These are phyloP conservation scores for Tautogolabrus adspersus DNA, from an alignment of 2,113 vertebrate species.

Conservation along the genomic window DNA sequence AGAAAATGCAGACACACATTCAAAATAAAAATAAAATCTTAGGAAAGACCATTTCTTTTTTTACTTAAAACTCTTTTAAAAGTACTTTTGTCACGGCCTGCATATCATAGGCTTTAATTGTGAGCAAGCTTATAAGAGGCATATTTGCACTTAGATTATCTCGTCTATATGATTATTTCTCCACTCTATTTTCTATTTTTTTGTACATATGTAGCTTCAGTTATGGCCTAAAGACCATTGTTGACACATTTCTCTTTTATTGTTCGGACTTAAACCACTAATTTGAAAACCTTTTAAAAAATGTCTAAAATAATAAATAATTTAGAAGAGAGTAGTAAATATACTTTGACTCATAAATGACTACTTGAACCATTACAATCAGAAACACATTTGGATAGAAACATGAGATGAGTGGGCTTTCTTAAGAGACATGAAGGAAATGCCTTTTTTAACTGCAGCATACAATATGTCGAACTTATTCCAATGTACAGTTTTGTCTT, in stretches of 20 bases:
- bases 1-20: not conserved
- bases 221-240: too few species aligned
- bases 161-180: too few species aligned
- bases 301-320: not conserved
- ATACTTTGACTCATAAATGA: not conserved
- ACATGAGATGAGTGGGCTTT: constrained; percentile 3
- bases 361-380: not conserved
- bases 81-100: not conserved
- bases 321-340: not conserved
- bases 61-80: not conserved
- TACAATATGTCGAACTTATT: not conserved
- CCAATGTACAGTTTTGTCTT: not conserved
- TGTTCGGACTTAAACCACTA: constrained; percentile 4
- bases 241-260: too few species aligned
- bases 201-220: too few species aligned
- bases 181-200: too few species aligned
- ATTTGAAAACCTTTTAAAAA: not conserved
- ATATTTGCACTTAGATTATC: not conserved
- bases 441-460: not conserved
- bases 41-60: not conserved
- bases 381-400: not conserved
- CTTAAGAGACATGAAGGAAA: not conserved
- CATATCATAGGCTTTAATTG: not conserved
- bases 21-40: not conserved
- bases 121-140: not conserved